These are phyloP conservation scores for Onthophagus taurus DNA, from an alignment of 1,140 invertebrate genomes.

Conservation along the genomic window DNA sequence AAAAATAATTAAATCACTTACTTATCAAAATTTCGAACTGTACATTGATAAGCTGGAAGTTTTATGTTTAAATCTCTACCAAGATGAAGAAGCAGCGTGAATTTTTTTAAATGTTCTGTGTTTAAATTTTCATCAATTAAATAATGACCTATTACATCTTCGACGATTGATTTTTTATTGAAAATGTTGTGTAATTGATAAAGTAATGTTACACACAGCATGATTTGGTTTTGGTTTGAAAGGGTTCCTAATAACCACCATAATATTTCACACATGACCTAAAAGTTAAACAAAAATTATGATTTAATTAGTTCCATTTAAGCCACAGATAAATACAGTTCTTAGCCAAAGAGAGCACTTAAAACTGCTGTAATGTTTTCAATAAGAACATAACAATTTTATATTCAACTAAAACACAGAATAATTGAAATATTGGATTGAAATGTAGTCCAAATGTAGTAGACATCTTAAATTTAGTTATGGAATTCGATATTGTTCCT, in stretches of 20 bases:
- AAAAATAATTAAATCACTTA: slow-evolving; percentile 22
- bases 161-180: slow-evolving; percentile 50
- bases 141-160: slow-evolving; percentile 56
- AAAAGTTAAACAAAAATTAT: slow-evolving; percentile 26
- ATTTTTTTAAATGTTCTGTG: slow-evolving; percentile 63
- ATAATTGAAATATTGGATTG: no score
- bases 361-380: no score
- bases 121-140: slow-evolving; percentile 40
- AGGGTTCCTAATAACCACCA: slow-evolving; percentile 57
- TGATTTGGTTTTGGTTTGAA: slow-evolving; percentile 48
- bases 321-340: no score
- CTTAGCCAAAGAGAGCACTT: no score
- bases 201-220: slow-evolving; percentile 56
- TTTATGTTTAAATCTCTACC: slow-evolving; percentile 56
- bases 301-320: neutral
- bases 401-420: no score
- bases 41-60: slow-evolving; percentile 27
- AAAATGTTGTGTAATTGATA: slow-evolving; percentile 62
- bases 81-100: slow-evolving; percentile 70
- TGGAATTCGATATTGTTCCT: no score
- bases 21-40: slow-evolving; percentile 46
- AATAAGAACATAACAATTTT: no score
- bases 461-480: no score
- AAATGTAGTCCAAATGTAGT: no score
- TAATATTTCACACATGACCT: slow-evolving; percentile 53